Evolutionary conservation across 2,113 vertebrate species (phyloP).

Genomic region (Ptyas mucosa): DNA sequence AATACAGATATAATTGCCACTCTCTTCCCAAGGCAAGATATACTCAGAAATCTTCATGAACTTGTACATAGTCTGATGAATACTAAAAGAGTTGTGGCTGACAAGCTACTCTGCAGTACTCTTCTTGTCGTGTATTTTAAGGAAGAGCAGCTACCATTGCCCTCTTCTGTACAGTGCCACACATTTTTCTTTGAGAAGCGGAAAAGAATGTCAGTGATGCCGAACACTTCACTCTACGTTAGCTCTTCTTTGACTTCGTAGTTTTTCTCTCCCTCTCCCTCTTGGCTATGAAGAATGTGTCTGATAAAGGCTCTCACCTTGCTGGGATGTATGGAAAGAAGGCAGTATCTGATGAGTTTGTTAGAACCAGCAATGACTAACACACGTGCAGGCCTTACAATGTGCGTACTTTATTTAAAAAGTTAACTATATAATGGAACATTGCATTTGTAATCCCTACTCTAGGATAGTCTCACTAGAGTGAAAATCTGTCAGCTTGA

Average conservation of each 20-base stretch:
- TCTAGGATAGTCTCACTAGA: not conserved
- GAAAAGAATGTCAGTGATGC: not conserved
- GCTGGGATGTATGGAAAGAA: not conserved
- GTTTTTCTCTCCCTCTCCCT: not conserved
- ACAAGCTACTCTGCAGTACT: not conserved
- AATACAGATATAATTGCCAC: not conserved
- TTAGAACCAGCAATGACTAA: not conserved
- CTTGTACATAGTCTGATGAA: not conserved
- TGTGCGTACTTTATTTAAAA: not conserved
- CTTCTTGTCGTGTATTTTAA: not conserved
- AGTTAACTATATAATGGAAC: not conserved
- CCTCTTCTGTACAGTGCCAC: not conserved
- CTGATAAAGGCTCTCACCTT: not conserved
- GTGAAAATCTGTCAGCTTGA: not conserved
- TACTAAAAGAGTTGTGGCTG: not conserved
- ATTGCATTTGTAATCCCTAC: not conserved
- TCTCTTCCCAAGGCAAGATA: not conserved
- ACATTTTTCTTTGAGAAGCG: too few species aligned
- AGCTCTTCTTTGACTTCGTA: not conserved
- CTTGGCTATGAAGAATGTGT: not conserved
- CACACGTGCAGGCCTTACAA: not conserved
- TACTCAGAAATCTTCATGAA: slow-evolving; percentile 1
- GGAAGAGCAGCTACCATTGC: not conserved
- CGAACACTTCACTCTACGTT: too few species aligned
- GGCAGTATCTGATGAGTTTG: not conserved